Evolutionary conservation across 1,140 invertebrate species (phyloP).

Genomic region (Parapsyche elsis): DNA sequence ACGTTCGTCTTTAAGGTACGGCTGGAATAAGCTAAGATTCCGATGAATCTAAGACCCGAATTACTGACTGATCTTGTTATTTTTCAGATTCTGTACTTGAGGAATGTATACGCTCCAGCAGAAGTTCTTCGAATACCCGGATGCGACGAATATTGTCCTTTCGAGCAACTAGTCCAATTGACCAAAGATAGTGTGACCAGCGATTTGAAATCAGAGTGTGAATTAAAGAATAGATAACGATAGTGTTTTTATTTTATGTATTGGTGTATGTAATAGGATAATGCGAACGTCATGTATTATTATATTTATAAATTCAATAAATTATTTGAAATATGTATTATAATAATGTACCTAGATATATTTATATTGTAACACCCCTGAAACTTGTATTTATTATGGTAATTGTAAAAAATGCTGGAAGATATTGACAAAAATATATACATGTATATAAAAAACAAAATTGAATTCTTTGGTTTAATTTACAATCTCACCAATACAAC

Average conservation of each 20-base stretch:
- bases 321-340: no score
- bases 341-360: no score
- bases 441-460: no score
- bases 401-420: no score
- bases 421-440: no score
- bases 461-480: no score
- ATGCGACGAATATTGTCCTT: slow-evolving; percentile 59
- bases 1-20: slow-evolving; percentile 47
- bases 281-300: no score
- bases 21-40: background rate
- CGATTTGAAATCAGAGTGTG: slow-evolving; percentile 46
- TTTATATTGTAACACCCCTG: no score
- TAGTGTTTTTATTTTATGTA: background rate
- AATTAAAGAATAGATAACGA: slow-evolving; percentile 23
- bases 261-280: no score
- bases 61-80: background rate
- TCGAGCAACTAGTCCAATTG: slow-evolving; percentile 59
- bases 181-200: slow-evolving; percentile 56
- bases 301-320: no score
- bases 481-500: no score
- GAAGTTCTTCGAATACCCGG: slow-evolving; percentile 56
- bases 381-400: no score
- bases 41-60: background rate
- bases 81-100: slow-evolving; percentile 58
- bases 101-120: slow-evolving; percentile 50